These are phyloP conservation scores for Scolopax mira DNA, from an alignment of 2,113 vertebrate species.

Conservation along the genomic window DNA sequence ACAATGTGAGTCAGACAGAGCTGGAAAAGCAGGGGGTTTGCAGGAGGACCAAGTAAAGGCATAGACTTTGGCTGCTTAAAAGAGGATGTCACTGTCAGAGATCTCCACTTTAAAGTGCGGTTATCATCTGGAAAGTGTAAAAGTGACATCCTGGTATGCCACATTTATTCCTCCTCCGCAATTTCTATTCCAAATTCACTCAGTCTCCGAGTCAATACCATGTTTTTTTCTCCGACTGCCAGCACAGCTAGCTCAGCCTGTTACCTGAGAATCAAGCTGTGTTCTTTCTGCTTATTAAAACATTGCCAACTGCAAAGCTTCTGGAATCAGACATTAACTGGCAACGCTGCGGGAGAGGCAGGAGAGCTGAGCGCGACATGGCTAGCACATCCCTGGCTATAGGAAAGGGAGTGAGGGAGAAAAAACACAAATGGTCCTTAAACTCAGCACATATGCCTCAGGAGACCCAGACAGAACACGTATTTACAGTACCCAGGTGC, in stretches of 20 bases:
- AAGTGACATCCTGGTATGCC: conserved; percentile 53
- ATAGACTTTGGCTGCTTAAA: conserved; percentile 13
- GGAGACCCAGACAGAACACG: background rate
- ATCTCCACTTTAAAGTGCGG: conserved; percentile 46
- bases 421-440: background rate
- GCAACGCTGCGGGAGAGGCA: conserved; percentile 19
- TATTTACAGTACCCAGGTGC: background rate
- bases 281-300: conserved; percentile 68
- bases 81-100: conserved; percentile 41
- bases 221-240: conserved; percentile 50
- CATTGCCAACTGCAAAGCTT: conserved; percentile 57
- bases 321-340: conserved; percentile 54
- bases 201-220: conserved; percentile 57
- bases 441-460: background rate
- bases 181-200: conserved; percentile 62
- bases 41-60: background rate
- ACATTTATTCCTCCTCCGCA: conserved; percentile 56
- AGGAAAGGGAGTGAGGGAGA: background rate
- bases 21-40: background rate
- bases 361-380: background rate
- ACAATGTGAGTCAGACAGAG: conserved; percentile 7
- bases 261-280: conserved; percentile 64
- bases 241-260: conserved; percentile 59
- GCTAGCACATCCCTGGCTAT: conserved; percentile 20
- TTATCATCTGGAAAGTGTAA: conserved; percentile 57